These are phyloP conservation scores for Desmodus rotundus DNA, from an alignment of 2,113 vertebrate genomes.

Conservation along the genomic window DNA sequence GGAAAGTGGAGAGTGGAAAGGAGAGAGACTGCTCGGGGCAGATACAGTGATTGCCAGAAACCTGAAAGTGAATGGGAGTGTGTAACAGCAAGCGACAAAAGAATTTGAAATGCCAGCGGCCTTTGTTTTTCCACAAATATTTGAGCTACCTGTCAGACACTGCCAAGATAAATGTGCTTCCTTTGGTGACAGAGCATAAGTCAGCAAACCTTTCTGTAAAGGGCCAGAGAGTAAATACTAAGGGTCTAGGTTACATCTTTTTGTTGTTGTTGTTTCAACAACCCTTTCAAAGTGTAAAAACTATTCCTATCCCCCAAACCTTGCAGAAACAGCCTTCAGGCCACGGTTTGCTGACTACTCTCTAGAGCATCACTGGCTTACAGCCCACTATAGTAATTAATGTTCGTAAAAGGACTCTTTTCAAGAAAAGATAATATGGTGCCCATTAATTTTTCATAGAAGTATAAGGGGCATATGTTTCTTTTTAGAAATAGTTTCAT, in stretches of 20 bases:
- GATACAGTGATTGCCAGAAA: background rate
- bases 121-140: background rate
- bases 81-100: background rate
- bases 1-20: background rate
- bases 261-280: background rate
- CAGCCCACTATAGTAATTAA: background rate
- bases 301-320: background rate
- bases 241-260: background rate
- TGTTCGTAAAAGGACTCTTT: background rate
- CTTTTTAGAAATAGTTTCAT: conserved; percentile 20
- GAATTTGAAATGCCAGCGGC: background rate
- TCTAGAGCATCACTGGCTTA: background rate
- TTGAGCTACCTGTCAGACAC: background rate
- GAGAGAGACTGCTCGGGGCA: background rate
- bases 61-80: background rate
- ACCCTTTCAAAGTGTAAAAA: background rate
- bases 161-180: background rate
- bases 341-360: background rate
- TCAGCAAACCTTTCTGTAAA: background rate
- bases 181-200: background rate
- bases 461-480: background rate
- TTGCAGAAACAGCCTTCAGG: background rate
- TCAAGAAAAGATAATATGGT: background rate
- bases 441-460: background rate
- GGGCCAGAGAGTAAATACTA: background rate